Evolutionary conservation across 2,888 invertebrate genomes (phyloP), one percentile per base, ranked within the genome.

Genomic region (Drosophila yooni): DNA sequence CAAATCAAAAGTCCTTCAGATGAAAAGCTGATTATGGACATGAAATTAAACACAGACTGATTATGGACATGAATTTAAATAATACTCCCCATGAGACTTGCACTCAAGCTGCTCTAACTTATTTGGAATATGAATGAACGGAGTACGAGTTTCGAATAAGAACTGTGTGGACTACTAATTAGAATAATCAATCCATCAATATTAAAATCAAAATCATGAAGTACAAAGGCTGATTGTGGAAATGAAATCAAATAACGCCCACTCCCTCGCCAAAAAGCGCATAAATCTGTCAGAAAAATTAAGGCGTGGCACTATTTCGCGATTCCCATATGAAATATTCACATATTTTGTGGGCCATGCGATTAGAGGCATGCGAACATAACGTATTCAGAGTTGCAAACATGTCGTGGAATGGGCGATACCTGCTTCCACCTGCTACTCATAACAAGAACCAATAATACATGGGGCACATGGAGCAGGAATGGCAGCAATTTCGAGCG

Each of bases 271-370:
- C 21, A 25, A 13, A 56, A 62, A 65, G 56, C 68, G 67, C 51
- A 88, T 68, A 79, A 82, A 82, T 74, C 53, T 61, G 61, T 62
- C 61, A 52, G 33, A 36, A 56, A 31, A 56, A 31, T 40, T n/a
- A 40, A 43, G 74, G 71, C 57, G 59, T 50, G 53, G 69, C 54
- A 34, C 18, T 57, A 25, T 40, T 40, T 18, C 36, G 31, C 33
- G 34, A 27, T 36, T 54, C 27, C 21, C 64, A 46, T n/a, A 64
- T 58, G 46, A 74, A 74, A 74, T 69, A 74, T 74, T 70, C 63
- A 46, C 63, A 50, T 50, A 54, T 51, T 62, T 48, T 57, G 31
- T 31, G 56, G 52, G n/a, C 34, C 36, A 25, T 4, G 21, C 21
- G 21, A 27, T 46, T 46, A 21, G 36, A 43, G 58, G 65, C 65